phyloP scores from a whole-genome alignment of 2,113 vertebrate genomes.

The Aphelocoma coerulescens region DNA sequence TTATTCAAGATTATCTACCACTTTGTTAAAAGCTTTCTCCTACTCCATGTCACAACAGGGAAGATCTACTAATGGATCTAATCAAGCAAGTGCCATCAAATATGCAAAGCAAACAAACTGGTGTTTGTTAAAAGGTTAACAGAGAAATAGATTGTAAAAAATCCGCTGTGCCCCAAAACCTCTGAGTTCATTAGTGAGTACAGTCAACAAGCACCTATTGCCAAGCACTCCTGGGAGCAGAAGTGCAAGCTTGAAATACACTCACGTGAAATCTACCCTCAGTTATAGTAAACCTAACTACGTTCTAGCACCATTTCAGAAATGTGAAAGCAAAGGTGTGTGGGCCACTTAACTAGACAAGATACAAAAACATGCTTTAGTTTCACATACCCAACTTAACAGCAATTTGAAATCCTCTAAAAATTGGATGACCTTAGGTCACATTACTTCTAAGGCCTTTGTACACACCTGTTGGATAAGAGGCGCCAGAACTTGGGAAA shows the following conservation, averaged over 20 bases:
- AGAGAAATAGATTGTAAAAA: not conserved
- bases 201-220: not conserved
- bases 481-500: not conserved
- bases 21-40: not conserved
- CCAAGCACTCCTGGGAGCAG: not conserved
- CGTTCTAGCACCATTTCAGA: not conserved
- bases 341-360: not conserved
- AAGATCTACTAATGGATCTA: not conserved
- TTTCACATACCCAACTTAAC: not conserved
- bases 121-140: not conserved
- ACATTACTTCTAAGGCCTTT: not conserved
- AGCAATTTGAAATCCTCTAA: not conserved
- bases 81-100: not conserved
- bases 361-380: not conserved
- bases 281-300: not conserved
- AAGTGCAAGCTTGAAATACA: not conserved
- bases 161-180: not conserved
- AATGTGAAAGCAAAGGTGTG: not conserved
- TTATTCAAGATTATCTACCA: not conserved
- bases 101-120: not conserved
- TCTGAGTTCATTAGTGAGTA: not conserved
- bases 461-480: not conserved
- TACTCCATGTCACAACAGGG: not conserved
- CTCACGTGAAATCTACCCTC: not conserved
- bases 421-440: not conserved